A percentile compares a stretch with the other conserved stretches of the same genome.
Conservation (phyloP, 2,888 invertebrate species). For the Platycnemis pennipes region DNA sequence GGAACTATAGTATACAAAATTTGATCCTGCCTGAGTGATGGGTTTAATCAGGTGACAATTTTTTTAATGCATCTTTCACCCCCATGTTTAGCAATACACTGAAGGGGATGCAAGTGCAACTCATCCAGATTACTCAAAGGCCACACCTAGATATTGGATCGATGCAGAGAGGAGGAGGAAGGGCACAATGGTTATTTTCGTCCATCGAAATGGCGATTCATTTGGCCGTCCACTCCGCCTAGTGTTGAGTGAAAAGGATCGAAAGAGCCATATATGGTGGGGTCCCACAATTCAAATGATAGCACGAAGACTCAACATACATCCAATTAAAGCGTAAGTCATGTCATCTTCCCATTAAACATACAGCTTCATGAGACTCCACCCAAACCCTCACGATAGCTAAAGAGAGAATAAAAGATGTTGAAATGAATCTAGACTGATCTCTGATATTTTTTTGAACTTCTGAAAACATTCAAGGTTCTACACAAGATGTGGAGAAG, state of each 20-base stretch:
- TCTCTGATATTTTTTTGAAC: neutral
- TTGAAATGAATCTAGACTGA: neutral
- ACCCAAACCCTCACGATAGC: too few species aligned
- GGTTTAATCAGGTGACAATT: too few species aligned
- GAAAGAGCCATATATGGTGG: conserved; percentile 7
- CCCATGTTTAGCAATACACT: neutral
- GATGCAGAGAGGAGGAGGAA: conserved; percentile 36
- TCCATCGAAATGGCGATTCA: conserved; percentile 44
- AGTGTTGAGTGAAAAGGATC: conserved; percentile 15
- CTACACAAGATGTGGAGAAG: conserved; percentile 33
- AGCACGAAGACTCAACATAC: neutral
- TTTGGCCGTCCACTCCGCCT: conserved; percentile 37
- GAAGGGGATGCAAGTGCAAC: neutral
- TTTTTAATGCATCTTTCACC: too few species aligned
- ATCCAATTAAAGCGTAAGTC: conserved; percentile 22
- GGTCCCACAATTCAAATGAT: conserved; percentile 47
- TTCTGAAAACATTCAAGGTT: neutral
- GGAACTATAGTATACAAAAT: too few species aligned
- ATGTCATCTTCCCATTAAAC: neutral
- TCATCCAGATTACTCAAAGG: neutral
- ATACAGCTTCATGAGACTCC: too few species aligned
- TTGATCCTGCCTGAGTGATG: too few species aligned
- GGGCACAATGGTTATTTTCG: conserved; percentile 51
- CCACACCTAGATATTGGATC: neutral
- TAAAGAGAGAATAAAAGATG: too few species aligned